These are phyloP conservation scores for Penaeus indicus DNA, from an alignment of 1,140 invertebrate species.

Conservation along the genomic window DNA sequence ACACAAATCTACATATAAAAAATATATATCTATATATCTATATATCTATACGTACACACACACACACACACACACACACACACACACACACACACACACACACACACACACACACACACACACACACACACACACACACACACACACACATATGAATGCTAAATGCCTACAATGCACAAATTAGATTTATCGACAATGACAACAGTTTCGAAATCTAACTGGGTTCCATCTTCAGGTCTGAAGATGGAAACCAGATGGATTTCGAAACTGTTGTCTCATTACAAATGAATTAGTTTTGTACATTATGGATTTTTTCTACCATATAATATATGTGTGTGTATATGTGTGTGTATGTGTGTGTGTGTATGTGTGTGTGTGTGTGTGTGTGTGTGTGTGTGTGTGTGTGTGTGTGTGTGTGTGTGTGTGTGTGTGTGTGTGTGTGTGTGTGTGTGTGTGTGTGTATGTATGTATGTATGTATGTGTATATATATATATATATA, in stretches of 20 bases:
- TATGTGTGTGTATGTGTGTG: neutral
- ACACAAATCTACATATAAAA: conserved; percentile 6
- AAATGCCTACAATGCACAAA: neutral
- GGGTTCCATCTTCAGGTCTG: neutral
- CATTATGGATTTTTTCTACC: no score
- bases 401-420: neutral
- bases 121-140: neutral
- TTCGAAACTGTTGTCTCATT: no score
- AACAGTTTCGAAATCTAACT: no score
- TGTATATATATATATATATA: neutral
- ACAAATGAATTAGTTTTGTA: no score
- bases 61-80: neutral
- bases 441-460: neutral
- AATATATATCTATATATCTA: neutral
- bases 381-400: conserved; percentile 2
- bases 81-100: neutral
- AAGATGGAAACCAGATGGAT: neutral
- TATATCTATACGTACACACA: neutral
- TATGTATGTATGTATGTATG: neutral
- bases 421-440: neutral
- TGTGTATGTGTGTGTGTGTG: conserved; percentile 4
- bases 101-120: neutral
- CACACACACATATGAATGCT: neutral
- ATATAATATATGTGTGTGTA: neutral
- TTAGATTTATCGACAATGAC: no score